Conservation (phyloP, 2,797 vertebrate genomes). For the Steatocranus sp. region DNA sequence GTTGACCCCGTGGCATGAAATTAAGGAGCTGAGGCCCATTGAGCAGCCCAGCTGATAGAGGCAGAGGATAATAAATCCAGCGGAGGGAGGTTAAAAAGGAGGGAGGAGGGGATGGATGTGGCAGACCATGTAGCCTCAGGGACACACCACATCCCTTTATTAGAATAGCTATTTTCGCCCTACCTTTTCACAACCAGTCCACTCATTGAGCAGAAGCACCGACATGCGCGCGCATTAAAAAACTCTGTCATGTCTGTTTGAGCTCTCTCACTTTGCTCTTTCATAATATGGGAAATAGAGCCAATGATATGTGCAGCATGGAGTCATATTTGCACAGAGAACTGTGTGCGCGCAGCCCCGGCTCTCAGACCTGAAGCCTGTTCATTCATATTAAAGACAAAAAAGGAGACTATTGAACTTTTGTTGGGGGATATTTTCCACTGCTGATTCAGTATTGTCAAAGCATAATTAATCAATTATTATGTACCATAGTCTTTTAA, state of each 20-base stretch:
- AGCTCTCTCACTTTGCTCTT: neutral
- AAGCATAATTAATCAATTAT: neutral
- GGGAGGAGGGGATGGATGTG: constrained; percentile 33
- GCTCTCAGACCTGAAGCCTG: neutral
- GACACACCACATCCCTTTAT: constrained; percentile 58
- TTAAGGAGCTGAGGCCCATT: constrained; percentile 54
- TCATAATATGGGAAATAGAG: neutral
- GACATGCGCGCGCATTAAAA: neutral
- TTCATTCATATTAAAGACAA: neutral
- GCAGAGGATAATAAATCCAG: constrained; percentile 61
- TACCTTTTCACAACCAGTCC: constrained; percentile 19
- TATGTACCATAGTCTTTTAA: neutral
- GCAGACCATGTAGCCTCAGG: constrained; percentile 49
- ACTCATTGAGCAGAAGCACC: constrained; percentile 17
- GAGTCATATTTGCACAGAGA: neutral
- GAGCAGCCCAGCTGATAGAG: constrained; percentile 46
- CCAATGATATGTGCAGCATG: neutral
- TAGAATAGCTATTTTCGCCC: constrained; percentile 50
- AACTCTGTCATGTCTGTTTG: neutral
- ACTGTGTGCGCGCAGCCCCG: neutral
- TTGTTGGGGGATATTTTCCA: neutral
- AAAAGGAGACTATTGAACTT: neutral
- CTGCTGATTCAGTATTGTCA: neutral
- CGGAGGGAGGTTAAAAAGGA: constrained; percentile 1
- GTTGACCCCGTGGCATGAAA: constrained; percentile 60